phyloP scores from a whole-genome alignment of 2,888 invertebrate species.

The Bibio marci region DNA sequence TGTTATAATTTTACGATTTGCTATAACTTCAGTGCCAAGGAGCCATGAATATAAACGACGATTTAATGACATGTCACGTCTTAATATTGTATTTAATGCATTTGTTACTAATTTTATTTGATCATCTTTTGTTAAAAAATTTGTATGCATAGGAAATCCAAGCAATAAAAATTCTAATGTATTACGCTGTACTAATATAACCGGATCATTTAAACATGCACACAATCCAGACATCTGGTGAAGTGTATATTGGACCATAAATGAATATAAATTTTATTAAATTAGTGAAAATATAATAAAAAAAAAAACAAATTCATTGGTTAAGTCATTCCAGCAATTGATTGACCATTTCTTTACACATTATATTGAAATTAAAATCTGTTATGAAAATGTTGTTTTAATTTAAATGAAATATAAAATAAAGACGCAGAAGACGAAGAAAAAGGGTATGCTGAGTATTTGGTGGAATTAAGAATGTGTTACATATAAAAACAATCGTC shows the following conservation, averaged over 20 bases:
- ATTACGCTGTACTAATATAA: constrained; percentile 70
- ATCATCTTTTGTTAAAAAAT: constrained; percentile 47
- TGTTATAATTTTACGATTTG: constrained; percentile 24
- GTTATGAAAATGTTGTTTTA: no score
- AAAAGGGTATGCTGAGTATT: no score
- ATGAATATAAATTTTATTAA: constrained; percentile 1
- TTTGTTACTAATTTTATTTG: constrained; percentile 56
- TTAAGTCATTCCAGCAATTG: no score
- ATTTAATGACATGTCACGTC: constrained; percentile 81
- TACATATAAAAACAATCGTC: no score
- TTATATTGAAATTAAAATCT: no score
- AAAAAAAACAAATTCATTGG: no score
- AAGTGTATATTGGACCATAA: no score
- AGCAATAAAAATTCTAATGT: constrained; percentile 65
- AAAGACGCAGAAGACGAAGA: no score
- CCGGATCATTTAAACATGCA: constrained; percentile 60
- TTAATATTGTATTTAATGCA: constrained; percentile 52
- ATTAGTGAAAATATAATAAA: constrained; percentile 2
- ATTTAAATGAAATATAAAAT: no score
- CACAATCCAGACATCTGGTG: constrained; percentile 55
- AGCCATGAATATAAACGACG: constrained; percentile 73
- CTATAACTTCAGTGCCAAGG: constrained; percentile 50
- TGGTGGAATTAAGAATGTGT: no score
- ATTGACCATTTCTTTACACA: no score
- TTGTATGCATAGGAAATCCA: constrained; percentile 72